phyloP scores from a whole-genome alignment of 2,113 vertebrate species.

The Esox niger region DNA sequence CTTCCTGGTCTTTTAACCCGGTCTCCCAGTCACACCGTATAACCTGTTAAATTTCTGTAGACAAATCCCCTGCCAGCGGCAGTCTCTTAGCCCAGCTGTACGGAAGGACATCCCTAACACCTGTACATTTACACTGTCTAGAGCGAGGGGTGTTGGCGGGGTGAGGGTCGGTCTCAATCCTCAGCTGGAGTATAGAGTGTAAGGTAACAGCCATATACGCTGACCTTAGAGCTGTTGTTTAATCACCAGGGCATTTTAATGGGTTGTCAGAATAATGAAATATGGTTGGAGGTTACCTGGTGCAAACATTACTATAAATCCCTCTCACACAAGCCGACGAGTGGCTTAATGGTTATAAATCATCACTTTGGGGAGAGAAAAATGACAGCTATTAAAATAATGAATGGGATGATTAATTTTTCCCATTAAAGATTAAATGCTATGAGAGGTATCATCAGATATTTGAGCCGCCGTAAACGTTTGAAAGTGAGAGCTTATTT shows the following conservation, averaged over 20 bases:
- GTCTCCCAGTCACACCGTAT: not conserved
- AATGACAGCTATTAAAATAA: conserved; percentile 78
- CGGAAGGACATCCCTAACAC: conserved; percentile 41
- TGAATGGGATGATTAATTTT: conserved; percentile 77
- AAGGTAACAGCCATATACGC: conserved; percentile 44
- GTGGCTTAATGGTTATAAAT: conserved; percentile 67
- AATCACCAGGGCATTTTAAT: conserved; percentile 75
- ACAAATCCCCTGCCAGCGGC: conserved; percentile 20
- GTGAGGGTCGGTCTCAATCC: not conserved
- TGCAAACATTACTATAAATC: conserved; percentile 77
- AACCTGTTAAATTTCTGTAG: conserved; percentile 44
- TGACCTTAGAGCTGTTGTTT: conserved; percentile 70
- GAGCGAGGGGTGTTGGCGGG: not conserved
- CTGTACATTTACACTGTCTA: not conserved
- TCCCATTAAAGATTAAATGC: conserved; percentile 77
- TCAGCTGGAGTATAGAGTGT: not conserved
- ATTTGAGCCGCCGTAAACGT: conserved; percentile 62
- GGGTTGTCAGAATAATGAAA: conserved; percentile 73
- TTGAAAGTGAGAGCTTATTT: conserved; percentile 66
- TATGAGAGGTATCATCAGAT: conserved; percentile 69
- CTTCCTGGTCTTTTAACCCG: no score
- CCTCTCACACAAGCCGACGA: conserved; percentile 58
- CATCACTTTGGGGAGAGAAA: conserved; percentile 68
- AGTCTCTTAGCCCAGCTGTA: conserved; percentile 25
- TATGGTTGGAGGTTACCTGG: conserved; percentile 71